Evolutionary conservation across 2,113 vertebrate species (phyloP).

Genomic region (Cygnus buccinator): DNA sequence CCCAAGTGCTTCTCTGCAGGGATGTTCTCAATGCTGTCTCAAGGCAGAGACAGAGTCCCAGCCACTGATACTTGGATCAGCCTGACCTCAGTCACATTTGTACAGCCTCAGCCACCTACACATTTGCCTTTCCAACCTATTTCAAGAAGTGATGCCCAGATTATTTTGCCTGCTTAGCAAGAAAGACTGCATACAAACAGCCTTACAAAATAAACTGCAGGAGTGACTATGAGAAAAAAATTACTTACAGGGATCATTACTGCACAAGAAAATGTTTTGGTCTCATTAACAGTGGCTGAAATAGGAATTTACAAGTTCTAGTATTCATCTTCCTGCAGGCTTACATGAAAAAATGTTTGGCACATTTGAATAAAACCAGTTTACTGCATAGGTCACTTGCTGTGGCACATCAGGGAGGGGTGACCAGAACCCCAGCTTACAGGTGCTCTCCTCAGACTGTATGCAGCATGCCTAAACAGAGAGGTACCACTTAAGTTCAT

Average conservation of each 20-base stretch:
- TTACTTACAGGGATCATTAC: not conserved
- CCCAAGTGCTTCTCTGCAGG: too few species aligned
- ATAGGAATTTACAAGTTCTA: not conserved
- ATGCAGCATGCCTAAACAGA: not conserved
- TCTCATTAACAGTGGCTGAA: not conserved
- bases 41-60: not conserved
- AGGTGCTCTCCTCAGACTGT: not conserved
- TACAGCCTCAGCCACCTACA: not conserved
- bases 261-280: not conserved
- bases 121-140: not conserved
- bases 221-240: not conserved
- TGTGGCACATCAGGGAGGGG: not conserved
- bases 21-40: too few species aligned
- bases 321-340: not conserved
- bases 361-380: not conserved
- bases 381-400: not conserved
- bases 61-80: not conserved
- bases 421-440: not conserved
- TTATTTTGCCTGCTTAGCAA: not conserved
- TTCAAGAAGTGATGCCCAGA: not conserved
- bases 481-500: not conserved
- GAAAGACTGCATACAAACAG: not conserved
- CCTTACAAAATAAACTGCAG: not conserved
- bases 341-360: not conserved
- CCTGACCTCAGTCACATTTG: not conserved